Percentiles rank a stretch among this genome's conserved stretches.
Conservation (phyloP, 2,797 vertebrate genomes). For the Muscicapa striata region DNA sequence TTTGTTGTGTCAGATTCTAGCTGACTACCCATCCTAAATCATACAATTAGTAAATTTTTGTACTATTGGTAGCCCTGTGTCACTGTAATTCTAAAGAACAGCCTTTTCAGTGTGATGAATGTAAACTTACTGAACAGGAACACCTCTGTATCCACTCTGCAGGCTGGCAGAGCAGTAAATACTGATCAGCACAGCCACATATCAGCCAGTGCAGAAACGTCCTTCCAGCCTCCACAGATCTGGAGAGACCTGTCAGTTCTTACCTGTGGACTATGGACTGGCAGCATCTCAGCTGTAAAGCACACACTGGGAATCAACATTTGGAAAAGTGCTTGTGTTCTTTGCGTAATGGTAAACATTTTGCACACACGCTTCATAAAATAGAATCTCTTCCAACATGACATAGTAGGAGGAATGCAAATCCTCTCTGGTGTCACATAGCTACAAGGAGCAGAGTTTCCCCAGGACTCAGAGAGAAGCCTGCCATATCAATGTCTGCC, state of each 20-base stretch:
- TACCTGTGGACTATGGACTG: background rate
- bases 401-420: background rate
- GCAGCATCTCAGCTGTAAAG: background rate
- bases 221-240: background rate
- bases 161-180: constrained; percentile 9
- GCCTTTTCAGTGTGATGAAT: constrained; percentile 43
- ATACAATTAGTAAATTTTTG: background rate
- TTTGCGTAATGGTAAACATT: background rate
- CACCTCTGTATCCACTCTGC: constrained; percentile 7
- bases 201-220: constrained; percentile 38
- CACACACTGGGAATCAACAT: background rate
- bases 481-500: constrained; percentile 76
- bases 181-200: constrained; percentile 2
- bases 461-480: background rate
- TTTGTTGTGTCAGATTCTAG: background rate
- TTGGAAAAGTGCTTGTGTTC: background rate
- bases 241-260: constrained; percentile 54
- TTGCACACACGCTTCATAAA: background rate
- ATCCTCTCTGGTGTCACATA: background rate
- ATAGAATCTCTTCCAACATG: background rate
- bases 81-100: constrained; percentile 20
- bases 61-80: background rate
- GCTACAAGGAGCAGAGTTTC: constrained; percentile 39
- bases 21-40: background rate
- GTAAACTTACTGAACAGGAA: constrained; percentile 50